Evolutionary conservation across 2,797 vertebrate species (phyloP).

Genomic region (Onychomys torridus): DNA sequence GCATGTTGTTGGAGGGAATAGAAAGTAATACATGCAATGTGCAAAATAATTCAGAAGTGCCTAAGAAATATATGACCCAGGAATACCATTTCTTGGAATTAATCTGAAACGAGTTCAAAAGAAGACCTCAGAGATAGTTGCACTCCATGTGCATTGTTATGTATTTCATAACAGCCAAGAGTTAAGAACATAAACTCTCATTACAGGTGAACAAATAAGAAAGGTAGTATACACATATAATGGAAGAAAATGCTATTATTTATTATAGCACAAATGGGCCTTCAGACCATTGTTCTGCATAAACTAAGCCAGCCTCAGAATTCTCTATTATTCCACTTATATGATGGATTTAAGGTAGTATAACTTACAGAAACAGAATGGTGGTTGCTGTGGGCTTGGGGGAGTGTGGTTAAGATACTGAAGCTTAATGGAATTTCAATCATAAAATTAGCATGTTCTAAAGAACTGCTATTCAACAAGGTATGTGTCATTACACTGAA

Average conservation of each 20-base stretch:
- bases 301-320: neutral
- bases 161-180: neutral
- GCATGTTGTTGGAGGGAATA: neutral
- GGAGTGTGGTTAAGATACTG: neutral
- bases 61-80: neutral
- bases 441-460: neutral
- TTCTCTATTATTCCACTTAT: neutral
- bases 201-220: neutral
- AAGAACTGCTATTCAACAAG: neutral
- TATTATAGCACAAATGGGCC: neutral
- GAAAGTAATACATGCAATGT: neutral
- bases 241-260: neutral
- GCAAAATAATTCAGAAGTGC: neutral
- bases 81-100: neutral
- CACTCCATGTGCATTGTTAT: neutral
- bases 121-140: neutral
- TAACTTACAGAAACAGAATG: neutral
- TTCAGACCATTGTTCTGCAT: neutral
- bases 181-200: neutral
- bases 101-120: neutral
- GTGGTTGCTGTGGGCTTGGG: neutral
- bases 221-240: neutral
- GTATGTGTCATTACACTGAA: neutral
- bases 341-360: neutral
- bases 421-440: neutral